Evolutionary conservation across 2,797 vertebrate species (phyloP).

Genomic region (Peromyscus melanophrys): DNA sequence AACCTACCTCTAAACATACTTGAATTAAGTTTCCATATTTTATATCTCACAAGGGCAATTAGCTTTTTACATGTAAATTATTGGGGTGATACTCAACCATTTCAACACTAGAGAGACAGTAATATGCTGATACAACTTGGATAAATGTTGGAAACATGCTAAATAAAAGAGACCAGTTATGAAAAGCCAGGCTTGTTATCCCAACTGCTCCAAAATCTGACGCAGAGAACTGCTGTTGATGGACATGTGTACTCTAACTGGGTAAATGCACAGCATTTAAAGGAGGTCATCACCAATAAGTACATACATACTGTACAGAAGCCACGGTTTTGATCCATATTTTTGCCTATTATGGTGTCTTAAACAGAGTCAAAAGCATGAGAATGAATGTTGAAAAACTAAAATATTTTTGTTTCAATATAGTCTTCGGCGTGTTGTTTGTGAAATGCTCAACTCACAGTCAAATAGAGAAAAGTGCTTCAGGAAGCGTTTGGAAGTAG

Average conservation of each 20-base stretch:
- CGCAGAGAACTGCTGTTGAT: background rate
- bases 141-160: background rate
- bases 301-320: background rate
- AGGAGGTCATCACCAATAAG: background rate
- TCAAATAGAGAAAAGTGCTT: background rate
- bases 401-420: background rate
- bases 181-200: background rate
- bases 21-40: background rate
- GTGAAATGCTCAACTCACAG: background rate
- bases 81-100: background rate
- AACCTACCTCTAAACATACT: background rate
- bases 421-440: background rate
- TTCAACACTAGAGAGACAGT: background rate
- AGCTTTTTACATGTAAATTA: background rate
- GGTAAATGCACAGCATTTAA: background rate
- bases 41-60: background rate
- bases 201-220: background rate
- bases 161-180: background rate
- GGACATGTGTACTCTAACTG: background rate
- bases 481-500: background rate
- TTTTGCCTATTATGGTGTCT: background rate
- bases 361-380: conserved; percentile 15
- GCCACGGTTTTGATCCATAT: background rate
- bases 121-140: background rate
- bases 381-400: background rate